Evolutionary conservation across 2,113 vertebrate species (phyloP).

Genomic region (Anser brachyrhynchus): DNA sequence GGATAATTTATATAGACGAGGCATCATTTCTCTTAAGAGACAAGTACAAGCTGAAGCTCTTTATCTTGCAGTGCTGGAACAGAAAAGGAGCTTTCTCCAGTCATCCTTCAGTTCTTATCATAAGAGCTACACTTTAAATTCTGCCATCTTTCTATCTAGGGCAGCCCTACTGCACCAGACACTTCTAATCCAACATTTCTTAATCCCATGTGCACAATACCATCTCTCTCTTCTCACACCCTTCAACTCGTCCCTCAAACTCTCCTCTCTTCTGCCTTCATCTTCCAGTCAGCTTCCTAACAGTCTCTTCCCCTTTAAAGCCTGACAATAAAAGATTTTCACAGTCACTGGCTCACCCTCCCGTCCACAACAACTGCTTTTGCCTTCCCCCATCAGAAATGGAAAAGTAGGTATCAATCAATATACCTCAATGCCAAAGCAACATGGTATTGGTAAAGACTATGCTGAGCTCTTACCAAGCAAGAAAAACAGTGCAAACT

Average conservation of each 20-base stretch:
- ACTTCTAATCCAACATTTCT: not conserved
- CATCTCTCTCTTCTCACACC: not conserved
- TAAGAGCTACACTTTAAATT: fast-evolving
- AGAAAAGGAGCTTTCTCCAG: not conserved
- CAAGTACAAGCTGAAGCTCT: not conserved
- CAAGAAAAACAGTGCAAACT: not conserved
- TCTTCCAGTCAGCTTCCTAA: not conserved
- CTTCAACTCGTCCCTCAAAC: not conserved
- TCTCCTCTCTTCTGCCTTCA: not conserved
- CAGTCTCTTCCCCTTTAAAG: not conserved
- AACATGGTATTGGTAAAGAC: not conserved
- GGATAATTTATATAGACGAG: not conserved
- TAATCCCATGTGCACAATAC: not conserved
- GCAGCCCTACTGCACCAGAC: not conserved
- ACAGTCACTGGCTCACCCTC: not conserved
- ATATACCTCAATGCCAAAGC: not conserved
- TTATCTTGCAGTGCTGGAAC: not conserved
- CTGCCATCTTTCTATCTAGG: not conserved
- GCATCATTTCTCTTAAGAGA: not conserved
- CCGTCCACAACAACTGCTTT: not conserved
- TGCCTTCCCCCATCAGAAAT: not conserved
- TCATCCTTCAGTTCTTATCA: not conserved
- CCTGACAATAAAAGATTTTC: not conserved
- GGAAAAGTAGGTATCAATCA: not conserved
- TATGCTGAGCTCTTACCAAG: not conserved